Base-by-base conservation (phyloP, 2,888 invertebrate genomes). In the Seira ritae region DNA sequence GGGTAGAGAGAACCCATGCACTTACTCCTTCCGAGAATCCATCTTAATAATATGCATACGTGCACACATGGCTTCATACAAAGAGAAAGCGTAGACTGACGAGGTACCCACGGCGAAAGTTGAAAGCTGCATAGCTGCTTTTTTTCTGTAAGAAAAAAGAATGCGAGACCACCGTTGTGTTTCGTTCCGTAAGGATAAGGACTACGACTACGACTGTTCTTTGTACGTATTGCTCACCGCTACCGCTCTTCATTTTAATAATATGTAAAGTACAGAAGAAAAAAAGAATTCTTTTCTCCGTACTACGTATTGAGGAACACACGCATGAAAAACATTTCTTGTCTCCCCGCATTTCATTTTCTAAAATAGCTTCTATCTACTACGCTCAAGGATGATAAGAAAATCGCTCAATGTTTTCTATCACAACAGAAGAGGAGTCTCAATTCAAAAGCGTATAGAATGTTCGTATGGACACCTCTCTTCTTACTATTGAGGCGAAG, bases 291-390 rank as follows among this genome's bases (percentile, higher is more conserved):
- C 62, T 12, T 62, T 62, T 62, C 15, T 60, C 4, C 60, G n/a
- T 60, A n/a, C 17, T 60, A n/a, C n/a, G n/a, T n/a, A 31, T 31
- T 8, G 31, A 31, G 8, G 8, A 62, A 2, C 62, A 20, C 20
- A 62, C 62, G 62, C 62, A 55, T 62, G 62, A 62, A 62, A 22
- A 62, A 31, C 31, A 31, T 31, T n/a, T n/a, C n/a, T n/a, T n/a
- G n/a, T n/a, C n/a, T 60, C n/a, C 15, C 60, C 17, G 60, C 60
- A n/a, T 60, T 60, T 60, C 6, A 42, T 42, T n/a, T 60, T 60
- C 17, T 12, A 42, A 42, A 42, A 42, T 42, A 42, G 12, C 42
- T 42, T 42, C n/a, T 42, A 12, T 42, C 42, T 42, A 42, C 42
- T 42, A 6, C 55, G 17, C 12, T 31, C 31, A 31, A 55, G 55